A percentile compares a stretch with the other conserved stretches of the same genome.
Evolutionary conservation across 1,140 invertebrate species (phyloP).

Genomic region (Tetranychus urticae): DNA sequence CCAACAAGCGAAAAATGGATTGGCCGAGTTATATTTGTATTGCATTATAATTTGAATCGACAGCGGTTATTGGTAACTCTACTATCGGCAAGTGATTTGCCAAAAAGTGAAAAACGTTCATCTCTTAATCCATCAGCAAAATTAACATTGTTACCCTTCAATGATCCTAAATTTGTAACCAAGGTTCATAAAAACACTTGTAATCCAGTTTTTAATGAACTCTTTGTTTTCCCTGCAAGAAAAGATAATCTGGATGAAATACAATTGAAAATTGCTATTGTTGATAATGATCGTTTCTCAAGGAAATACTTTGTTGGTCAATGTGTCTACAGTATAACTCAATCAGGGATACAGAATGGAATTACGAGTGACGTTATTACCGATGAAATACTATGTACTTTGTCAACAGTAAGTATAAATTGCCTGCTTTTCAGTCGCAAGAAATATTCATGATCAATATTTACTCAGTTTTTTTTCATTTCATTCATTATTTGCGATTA

Average conservation of each 20-base stretch:
- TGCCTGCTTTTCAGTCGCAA: not conserved
- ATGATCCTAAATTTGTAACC: constrained; percentile 12
- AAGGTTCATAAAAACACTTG: constrained; percentile 15
- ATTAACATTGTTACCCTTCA: constrained; percentile 10
- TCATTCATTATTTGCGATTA: too few species aligned
- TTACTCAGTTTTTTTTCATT: too few species aligned
- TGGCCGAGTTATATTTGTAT: constrained; percentile 9
- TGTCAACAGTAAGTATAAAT: constrained; percentile 5
- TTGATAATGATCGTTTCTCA: constrained; percentile 18
- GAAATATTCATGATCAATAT: not conserved
- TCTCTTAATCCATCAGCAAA: constrained; percentile 13
- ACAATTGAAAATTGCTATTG: constrained; percentile 15
- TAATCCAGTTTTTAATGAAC: constrained; percentile 18
- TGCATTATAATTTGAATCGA: constrained; percentile 7
- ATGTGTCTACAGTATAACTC: constrained; percentile 12
- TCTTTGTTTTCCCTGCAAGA: constrained; percentile 15
- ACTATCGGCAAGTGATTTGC: constrained; percentile 11
- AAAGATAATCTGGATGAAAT: constrained; percentile 15
- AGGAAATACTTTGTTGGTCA: constrained; percentile 18
- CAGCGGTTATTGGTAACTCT: constrained; percentile 10
- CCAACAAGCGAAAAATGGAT: constrained; percentile 2
- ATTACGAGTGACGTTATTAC: constrained; percentile 3
- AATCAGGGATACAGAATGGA: constrained; percentile 6
- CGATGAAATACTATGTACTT: constrained; percentile 11
- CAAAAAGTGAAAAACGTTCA: constrained; percentile 6